phyloP scores from a whole-genome alignment of 1,140 invertebrate genomes.

The Leguminivora glycinivorella region DNA sequence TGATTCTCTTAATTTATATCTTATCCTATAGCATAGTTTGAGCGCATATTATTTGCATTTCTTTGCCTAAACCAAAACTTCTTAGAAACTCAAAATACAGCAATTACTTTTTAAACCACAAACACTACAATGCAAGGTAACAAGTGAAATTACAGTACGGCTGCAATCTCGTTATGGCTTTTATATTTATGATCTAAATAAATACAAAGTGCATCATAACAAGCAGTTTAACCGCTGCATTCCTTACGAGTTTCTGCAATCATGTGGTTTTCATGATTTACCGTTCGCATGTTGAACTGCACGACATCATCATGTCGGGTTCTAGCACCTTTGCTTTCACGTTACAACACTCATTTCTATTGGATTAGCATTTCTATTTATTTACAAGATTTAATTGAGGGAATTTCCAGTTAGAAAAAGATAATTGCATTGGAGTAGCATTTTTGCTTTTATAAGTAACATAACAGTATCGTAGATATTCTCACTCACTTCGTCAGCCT shows the following conservation, averaged over 20 bases:
- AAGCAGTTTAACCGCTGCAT: not conserved
- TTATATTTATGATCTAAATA: not conserved
- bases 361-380: not conserved
- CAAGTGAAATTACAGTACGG: not conserved
- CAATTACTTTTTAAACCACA: not conserved
- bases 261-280: conserved; percentile 4
- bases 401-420: no score
- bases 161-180: not conserved
- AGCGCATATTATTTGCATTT: no score
- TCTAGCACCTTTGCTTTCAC: not conserved
- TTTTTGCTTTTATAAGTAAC: no score
- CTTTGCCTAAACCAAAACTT: not conserved
- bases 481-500: no score
- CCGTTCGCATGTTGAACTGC: not conserved
- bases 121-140: not conserved
- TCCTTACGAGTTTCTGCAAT: not conserved
- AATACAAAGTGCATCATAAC: not conserved
- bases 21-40: no score
- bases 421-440: no score
- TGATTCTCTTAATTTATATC: no score
- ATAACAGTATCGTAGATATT: no score
- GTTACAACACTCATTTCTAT: not conserved
- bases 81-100: not conserved
- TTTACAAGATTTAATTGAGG: not conserved
- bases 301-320: not conserved